Conservation (phyloP, 2,113 vertebrate genomes). For the Meles meles region DNA sequence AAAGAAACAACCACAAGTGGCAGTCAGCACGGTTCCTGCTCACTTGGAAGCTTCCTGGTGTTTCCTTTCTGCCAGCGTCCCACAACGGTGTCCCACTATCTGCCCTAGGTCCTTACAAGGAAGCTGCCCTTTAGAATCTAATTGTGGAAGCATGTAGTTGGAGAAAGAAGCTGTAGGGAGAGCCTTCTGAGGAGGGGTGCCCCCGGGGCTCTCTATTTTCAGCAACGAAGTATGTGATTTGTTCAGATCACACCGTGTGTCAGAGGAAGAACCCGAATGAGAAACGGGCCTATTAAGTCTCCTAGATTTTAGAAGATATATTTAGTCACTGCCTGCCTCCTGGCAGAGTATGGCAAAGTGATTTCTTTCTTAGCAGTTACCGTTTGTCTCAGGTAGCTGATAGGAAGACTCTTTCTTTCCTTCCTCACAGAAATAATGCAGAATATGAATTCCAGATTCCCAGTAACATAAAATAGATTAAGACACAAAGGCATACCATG, state of each 20-base stretch:
- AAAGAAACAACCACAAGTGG: neutral
- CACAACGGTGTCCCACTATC: too few species aligned
- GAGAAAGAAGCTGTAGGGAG: neutral
- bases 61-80: neutral
- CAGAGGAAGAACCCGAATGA: neutral
- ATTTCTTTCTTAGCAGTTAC: conserved; percentile 21
- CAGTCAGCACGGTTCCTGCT: neutral
- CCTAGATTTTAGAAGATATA: conserved; percentile 67
- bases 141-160: neutral
- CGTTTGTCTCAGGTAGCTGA: neutral
- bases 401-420: neutral
- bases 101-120: neutral
- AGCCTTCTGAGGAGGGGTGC: neutral
- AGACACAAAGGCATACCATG: conserved; percentile 26
- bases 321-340: conserved; percentile 62
- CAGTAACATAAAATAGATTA: neutral
- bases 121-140: neutral
- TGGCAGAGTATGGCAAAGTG: conserved; percentile 56
- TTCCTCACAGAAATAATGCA: neutral
- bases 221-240: neutral
- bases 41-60: neutral
- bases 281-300: conserved; percentile 19
- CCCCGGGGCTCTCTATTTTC: neutral
- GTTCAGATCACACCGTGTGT: neutral
- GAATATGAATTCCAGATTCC: neutral